Conservation (phyloP, 2,888 invertebrate species). For the Drosophila picticornis region DNA sequence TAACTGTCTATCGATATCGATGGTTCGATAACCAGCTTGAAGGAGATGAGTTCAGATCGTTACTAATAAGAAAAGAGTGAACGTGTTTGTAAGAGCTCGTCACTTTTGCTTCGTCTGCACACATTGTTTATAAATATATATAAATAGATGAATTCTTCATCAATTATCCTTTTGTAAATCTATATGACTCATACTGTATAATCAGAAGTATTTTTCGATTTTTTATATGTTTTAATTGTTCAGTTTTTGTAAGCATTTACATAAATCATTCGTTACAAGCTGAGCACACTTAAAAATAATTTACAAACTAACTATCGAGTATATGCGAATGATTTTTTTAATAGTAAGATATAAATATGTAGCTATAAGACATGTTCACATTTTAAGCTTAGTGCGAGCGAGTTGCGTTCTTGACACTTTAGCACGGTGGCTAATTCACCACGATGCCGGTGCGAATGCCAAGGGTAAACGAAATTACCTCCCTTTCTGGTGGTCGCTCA, state of each 20-base stretch:
- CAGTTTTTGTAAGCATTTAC: conserved; percentile 29
- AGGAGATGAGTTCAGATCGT: not conserved
- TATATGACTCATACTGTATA: not conserved
- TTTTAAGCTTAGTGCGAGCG: conserved; percentile 37
- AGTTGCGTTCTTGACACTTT: conserved; percentile 22
- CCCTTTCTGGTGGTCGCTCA: conserved; percentile 54
- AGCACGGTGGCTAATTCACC: conserved; percentile 54
- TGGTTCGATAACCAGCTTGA: not conserved
- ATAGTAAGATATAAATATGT: conserved; percentile 54
- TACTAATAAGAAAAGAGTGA: not conserved
- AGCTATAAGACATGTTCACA: conserved; percentile 50
- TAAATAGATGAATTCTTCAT: not conserved
- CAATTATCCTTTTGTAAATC: not conserved
- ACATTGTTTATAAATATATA: not conserved
- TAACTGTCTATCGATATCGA: not conserved
- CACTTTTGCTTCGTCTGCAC: not conserved
- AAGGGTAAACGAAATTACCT: conserved; percentile 72
- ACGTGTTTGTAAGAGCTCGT: not conserved
- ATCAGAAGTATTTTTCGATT: not conserved
- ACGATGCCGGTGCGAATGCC: conserved; percentile 68
- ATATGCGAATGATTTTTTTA: conserved; percentile 51
- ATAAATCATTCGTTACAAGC: conserved; percentile 32
- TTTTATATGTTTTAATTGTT: conserved; percentile 23
- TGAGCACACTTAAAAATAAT: conserved; percentile 28
- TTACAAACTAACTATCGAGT: conserved; percentile 39